Evolutionary conservation across 35 echinoderm and acorn worm genomes (phyloP), one percentile per base, ranked within the genome.

Genomic region (Stichopus chloronotus): DNA sequence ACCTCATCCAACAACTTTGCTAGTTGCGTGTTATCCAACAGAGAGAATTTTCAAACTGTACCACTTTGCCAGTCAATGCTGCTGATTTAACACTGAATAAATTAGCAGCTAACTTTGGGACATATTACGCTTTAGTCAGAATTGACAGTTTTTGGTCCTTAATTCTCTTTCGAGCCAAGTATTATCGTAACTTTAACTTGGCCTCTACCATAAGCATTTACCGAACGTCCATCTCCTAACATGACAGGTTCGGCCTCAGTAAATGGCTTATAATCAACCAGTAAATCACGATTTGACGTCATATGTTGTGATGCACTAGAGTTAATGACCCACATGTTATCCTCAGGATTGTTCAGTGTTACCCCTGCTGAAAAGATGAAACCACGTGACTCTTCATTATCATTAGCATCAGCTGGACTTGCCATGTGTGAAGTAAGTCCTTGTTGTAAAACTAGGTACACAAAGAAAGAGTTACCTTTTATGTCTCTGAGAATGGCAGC

Each of bases 21-120:
- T 76, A 17, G 4, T 76, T 17, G 8, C 25, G 25, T 76, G 4
- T 76, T 21, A 76, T 17, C 72, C 72, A 76, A 24, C 8, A 76
- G 14, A 76, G 16, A 5, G 72, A 76, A 76, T 76, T 17, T 76
- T 24, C 72, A 76, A 76, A 76, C 25, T 76, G 72, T 76, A 76
- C 72, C 72, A 76, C 72, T 76, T 76, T 76, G 72, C 72, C 72
- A 21, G 72, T 76, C 25, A 76, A 11, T 17, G 72, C 72, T 76
- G 72, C 72, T 76, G 72, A 17, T 76, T 76, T 76, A 24, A 76
- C 72, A 76, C 72, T 76, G 72, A 76, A 76, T 76, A 76, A 76
- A 76, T 76, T 76, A 76, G 72, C 72, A 76, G 72, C 72, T 76
- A 76, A 76, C 72, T 76, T 76, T 76, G 72, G 4, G 72, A 76